phyloP scores from a whole-genome alignment of 2,797 vertebrate species.

The Ptychadena robeensis region DNA sequence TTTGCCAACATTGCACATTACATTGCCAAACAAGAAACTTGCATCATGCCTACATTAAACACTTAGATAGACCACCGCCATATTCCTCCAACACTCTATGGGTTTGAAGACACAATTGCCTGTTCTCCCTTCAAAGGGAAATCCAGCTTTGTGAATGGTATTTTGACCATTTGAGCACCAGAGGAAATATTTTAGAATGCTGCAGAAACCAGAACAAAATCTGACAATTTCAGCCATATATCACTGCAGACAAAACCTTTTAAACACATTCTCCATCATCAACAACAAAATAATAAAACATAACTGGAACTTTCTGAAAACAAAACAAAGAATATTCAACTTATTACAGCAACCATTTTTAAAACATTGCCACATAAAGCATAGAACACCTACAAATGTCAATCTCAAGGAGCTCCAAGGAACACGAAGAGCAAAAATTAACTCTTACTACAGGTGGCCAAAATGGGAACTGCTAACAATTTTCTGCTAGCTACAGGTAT shows the following conservation, averaged over 20 bases:
- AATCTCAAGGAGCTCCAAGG: not conserved
- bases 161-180: not conserved
- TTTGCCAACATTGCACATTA: conserved; percentile 31
- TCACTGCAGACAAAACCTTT: not conserved
- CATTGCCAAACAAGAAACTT: not conserved
- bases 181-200: not conserved
- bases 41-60: not conserved
- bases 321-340: not conserved
- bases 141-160: not conserved
- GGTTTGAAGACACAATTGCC: not conserved
- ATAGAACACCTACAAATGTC: conserved; percentile 38
- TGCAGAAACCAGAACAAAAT: not conserved
- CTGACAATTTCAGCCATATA: not conserved
- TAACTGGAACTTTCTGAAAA: conserved; percentile 7
- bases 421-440: too few species aligned
- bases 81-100: not conserved
- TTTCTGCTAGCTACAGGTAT: not conserved
- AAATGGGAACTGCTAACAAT: not conserved
- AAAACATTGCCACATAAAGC: not conserved
- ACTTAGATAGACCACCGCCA: not conserved
- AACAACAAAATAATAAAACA: conserved; percentile 5
- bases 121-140: conserved; percentile 31
- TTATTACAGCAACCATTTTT: conserved; percentile 15
- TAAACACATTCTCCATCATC: conserved; percentile 1
- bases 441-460: not conserved